Base-by-base conservation (phyloP, 1,140 invertebrate genomes). In the Drosophila paulistorum region DNA sequence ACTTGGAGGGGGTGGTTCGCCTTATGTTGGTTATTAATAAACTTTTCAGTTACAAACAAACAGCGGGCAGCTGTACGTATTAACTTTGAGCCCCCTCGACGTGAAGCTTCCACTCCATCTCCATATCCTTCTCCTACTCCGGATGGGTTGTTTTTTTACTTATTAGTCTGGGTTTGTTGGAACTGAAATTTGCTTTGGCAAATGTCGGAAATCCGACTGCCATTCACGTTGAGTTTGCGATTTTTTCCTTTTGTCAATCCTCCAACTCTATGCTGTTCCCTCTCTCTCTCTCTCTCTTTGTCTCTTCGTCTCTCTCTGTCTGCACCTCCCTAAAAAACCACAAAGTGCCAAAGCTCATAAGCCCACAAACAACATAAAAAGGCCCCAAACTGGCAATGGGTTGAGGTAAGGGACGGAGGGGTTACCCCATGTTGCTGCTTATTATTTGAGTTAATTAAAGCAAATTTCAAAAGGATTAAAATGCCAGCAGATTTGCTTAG, bases 361-460 rank as follows among this genome's bases (percentile, higher is more conserved):
- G 77, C 74, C 74, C 73, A 68, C 71, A 79, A 77, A 81, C 71
- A 79, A 67, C 54, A 84, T 74, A 74, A 77, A 84, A 77, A 77
- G 74, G 61, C 67, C 26, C 35, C 48, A 57, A 9, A 48, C 17
- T 23, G 70, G 9, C 30, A 5, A 10, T 39, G 20, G 17, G 23
- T 13, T 11, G n/a, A 14, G 7, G 48, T 17, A 14, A 33, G 26
- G 17, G 60, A 35, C 41, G 65, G 55, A 62, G 70, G 37, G 26
- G 45, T 23, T 61, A 17, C 11, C 9, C 17, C 9, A 51, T 37
- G 75, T 79, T 76, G 67, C 64, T 68, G 72, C 81, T 85, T 84
- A 85, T 74, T 78, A 81, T 85, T 81, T 74, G 74, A 85, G 74
- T 81, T 85, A 85, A 85, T 85, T 85, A 85, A 85, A 75, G 81